Evolutionary conservation across 2,797 vertebrate genomes (phyloP).

Genomic region (Odontamblyopus lacepedii): DNA sequence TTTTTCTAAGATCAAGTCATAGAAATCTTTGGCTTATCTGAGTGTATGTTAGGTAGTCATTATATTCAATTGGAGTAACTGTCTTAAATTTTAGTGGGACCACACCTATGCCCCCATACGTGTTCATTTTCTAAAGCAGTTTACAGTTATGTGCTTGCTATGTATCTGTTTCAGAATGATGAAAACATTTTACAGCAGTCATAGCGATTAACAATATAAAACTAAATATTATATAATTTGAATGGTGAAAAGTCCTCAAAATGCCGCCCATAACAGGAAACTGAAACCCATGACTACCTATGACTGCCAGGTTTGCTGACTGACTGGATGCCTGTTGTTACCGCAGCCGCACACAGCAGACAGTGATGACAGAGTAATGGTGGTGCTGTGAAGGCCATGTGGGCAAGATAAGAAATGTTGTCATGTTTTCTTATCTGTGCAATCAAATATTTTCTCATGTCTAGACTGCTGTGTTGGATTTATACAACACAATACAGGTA

Average conservation of each 20-base stretch:
- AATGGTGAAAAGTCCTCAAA: too few species aligned
- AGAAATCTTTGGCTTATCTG: neutral
- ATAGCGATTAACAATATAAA: too few species aligned
- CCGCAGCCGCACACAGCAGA: conserved; percentile 27
- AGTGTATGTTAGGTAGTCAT: neutral
- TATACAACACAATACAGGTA: conserved; percentile 9
- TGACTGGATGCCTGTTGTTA: conserved; percentile 57
- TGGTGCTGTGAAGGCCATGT: conserved; percentile 21
- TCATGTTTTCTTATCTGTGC: conserved; percentile 14
- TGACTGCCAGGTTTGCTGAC: conserved; percentile 51
- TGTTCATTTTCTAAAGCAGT: conserved; percentile 53
- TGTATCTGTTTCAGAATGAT: too few species aligned
- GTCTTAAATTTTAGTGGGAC: neutral
- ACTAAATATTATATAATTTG: too few species aligned
- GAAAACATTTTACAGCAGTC: too few species aligned
- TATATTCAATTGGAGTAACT: neutral
- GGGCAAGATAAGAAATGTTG: conserved; percentile 24
- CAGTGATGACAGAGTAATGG: conserved; percentile 16
- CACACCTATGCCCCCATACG: conserved; percentile 16
- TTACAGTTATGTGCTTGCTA: conserved; percentile 61
- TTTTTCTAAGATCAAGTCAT: neutral
- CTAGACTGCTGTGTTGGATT: neutral
- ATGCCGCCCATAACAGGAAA: neutral
- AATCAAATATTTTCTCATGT: conserved; percentile 15
- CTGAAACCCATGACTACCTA: conserved; percentile 16